Evolutionary conservation across 2,888 invertebrate species (phyloP).

Genomic region (Eupithecia pulchellata): DNA sequence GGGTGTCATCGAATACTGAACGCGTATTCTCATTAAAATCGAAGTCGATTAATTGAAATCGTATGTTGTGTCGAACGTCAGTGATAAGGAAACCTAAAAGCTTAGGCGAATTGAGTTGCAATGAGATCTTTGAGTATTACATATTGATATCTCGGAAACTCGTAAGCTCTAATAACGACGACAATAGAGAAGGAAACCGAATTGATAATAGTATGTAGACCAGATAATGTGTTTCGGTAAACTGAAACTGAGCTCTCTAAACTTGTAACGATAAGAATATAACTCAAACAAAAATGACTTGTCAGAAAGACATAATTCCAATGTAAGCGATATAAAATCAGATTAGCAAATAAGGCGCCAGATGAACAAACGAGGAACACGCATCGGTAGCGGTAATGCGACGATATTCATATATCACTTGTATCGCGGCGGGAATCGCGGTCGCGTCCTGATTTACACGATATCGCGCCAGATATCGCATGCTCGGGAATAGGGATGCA

Average conservation of each 20-base stretch:
- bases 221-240: background rate
- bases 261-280: background rate
- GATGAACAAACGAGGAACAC: constrained; percentile 48
- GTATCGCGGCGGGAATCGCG: constrained; percentile 71
- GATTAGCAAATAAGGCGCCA: constrained; percentile 45
- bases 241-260: background rate
- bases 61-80: constrained; percentile 78
- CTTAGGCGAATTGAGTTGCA: constrained; percentile 62
- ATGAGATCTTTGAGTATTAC: constrained; percentile 37
- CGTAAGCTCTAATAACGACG: background rate
- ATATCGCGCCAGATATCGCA: constrained; percentile 63
- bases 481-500: constrained; percentile 54
- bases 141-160: constrained; percentile 6
- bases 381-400: constrained; percentile 62
- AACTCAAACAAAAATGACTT: background rate
- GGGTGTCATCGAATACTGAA: constrained; percentile 65
- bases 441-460: constrained; percentile 76
- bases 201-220: background rate
- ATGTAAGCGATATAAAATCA: constrained; percentile 38
- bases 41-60: constrained; percentile 83
- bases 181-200: background rate
- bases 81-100: constrained; percentile 70
- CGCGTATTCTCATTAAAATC: constrained; percentile 73
- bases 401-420: constrained; percentile 77
- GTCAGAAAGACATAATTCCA: constrained; percentile 18